These are phyloP conservation scores for Alces alces DNA, from an alignment of 2,113 vertebrate genomes.

Conservation along the genomic window DNA sequence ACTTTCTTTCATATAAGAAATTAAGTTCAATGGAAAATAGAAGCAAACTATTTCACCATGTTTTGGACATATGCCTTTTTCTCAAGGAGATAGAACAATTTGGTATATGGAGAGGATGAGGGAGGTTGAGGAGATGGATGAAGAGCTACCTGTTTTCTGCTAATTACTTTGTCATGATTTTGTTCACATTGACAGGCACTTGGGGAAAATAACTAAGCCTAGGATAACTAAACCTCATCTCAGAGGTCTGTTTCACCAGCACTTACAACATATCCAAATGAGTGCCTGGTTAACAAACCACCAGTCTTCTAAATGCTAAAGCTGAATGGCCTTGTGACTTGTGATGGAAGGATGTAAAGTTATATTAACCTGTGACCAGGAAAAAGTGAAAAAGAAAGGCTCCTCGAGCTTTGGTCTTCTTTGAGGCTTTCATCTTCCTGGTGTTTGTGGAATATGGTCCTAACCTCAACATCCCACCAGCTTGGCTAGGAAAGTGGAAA, in stretches of 20 bases:
- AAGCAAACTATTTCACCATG: not conserved
- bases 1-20: not conserved
- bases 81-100: not conserved
- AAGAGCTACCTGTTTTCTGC: not conserved
- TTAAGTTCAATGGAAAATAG: slow-evolving; percentile 50
- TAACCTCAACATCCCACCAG: not conserved
- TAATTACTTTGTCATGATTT: slow-evolving; percentile 32
- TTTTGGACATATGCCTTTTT: slow-evolving; percentile 47
- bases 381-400: not conserved
- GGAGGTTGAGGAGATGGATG: not conserved
- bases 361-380: not conserved
- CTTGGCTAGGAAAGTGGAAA: not conserved
- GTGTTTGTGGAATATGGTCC: not conserved
- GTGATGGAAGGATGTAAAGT: not conserved
- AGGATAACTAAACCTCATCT: not conserved
- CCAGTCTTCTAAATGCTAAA: not conserved
- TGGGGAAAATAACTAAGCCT: not conserved
- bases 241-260: not conserved
- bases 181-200: not conserved
- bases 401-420: not conserved
- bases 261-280: not conserved
- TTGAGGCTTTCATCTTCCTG: not conserved
- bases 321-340: not conserved
- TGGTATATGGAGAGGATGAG: not conserved
- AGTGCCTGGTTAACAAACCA: not conserved